A percentile compares a stretch with the other conserved stretches of the same genome.
These are phyloP conservation scores for Actinostola sp. DNA, from an alignment of 92 coral and sea anemone genomes.

Conservation along the genomic window DNA sequence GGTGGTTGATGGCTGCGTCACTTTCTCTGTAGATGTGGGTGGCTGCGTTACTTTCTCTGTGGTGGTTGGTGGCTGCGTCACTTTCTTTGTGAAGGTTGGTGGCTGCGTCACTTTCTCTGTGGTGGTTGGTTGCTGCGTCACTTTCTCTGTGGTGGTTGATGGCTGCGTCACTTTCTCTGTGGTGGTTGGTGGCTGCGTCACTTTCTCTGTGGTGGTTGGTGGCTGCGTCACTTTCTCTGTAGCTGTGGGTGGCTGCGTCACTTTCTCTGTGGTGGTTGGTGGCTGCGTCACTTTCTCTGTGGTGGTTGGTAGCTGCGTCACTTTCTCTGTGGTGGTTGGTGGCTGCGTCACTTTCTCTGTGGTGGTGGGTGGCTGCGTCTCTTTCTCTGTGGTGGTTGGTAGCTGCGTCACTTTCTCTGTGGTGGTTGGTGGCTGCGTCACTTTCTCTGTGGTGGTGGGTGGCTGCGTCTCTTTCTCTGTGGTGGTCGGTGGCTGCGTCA, in stretches of 20 bases:
- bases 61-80: constrained; percentile 10
- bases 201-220: too few species aligned
- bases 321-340: too few species aligned
- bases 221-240: too few species aligned
- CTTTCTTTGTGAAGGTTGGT: constrained; percentile 29
- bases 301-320: too few species aligned
- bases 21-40: not conserved
- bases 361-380: too few species aligned
- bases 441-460: constrained; percentile 35
- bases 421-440: constrained; percentile 10
- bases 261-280: too few species aligned
- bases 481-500: constrained; percentile 12
- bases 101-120: constrained; percentile 21
- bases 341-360: too few species aligned
- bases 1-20: not conserved
- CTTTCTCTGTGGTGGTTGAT: constrained; percentile 20
- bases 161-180: constrained; percentile 3
- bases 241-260: too few species aligned
- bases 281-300: too few species aligned
- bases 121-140: constrained; percentile 11
- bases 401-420: too few species aligned
- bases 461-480: constrained; percentile 21
- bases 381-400: too few species aligned
- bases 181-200: constrained; percentile 15
- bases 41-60: constrained; percentile 2